phyloP scores from a whole-genome alignment of 2,113 vertebrate species.

The Dicrurus megarhynchus region DNA sequence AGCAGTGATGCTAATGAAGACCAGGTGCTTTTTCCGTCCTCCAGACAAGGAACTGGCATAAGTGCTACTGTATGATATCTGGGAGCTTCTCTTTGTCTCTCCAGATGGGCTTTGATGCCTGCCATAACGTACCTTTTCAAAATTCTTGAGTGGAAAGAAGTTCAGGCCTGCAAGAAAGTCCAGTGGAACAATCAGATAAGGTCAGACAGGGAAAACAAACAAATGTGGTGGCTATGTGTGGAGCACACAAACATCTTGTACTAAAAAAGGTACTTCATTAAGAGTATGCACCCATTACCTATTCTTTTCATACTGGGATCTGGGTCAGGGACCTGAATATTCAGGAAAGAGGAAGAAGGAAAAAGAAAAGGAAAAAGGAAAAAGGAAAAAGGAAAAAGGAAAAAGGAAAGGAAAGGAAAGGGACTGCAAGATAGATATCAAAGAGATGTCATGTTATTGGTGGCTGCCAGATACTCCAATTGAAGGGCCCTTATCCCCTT shows the following conservation, averaged over 20 bases:
- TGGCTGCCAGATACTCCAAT: not conserved
- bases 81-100: not conserved
- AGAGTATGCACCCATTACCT: not conserved
- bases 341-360: not conserved
- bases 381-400: too few relatives aligned
- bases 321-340: not conserved
- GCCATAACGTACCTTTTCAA: not conserved
- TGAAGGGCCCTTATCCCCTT: constrained; percentile 21
- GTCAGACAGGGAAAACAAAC: not conserved
- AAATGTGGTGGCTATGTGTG: not conserved
- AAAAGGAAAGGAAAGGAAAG: too few relatives aligned
- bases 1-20: constrained; percentile 82
- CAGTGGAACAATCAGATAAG: not conserved
- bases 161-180: not conserved
- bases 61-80: constrained; percentile 52
- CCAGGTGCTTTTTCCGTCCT: constrained; percentile 80
- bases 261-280: not conserved
- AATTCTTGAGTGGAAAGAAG: not conserved
- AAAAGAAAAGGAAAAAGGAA: too few relatives aligned
- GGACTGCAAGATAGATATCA: not conserved
- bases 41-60: constrained; percentile 66
- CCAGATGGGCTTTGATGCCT: not conserved
- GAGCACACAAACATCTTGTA: not conserved
- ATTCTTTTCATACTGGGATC: not conserved
- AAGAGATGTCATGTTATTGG: not conserved